phyloP scores from a whole-genome alignment of 2,113 vertebrate species.

The Calidris pygmaea region DNA sequence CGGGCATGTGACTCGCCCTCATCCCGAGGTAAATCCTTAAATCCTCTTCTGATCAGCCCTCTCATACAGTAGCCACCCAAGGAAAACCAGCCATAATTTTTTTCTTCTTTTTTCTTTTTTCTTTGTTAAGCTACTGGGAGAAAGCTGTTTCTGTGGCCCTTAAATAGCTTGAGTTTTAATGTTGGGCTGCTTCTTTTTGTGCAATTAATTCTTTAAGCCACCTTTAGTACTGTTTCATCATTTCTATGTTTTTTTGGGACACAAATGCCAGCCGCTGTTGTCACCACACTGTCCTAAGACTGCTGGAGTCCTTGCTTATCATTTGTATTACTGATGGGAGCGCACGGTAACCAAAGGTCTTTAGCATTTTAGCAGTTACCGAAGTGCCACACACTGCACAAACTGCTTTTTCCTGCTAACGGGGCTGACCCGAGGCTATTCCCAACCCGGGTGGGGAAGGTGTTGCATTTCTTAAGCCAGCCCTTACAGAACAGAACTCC shows the following conservation, averaged over 20 bases:
- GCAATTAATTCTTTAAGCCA: background rate
- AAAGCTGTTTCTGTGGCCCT: background rate
- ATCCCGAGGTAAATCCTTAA: background rate
- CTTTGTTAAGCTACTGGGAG: background rate
- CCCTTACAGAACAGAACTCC: background rate
- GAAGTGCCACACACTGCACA: background rate
- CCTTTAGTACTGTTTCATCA: background rate
- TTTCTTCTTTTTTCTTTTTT: background rate
- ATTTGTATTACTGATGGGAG: fast-evolving
- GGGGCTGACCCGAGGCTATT: background rate
- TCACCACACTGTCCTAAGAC: background rate
- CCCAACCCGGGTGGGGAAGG: background rate
- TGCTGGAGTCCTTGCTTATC: background rate
- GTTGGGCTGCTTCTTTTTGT: background rate
- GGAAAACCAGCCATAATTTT: background rate
- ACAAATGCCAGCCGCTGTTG: background rate
- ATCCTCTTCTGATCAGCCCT: background rate
- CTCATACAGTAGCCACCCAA: background rate
- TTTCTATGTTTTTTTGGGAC: background rate
- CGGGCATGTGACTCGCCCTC: background rate
- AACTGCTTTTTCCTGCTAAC: background rate
- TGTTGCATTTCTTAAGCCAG: background rate
- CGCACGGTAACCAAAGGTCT: background rate
- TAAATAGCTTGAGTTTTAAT: background rate
- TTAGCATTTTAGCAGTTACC: background rate